Evolutionary conservation across 1,140 invertebrate genomes (phyloP), one percentile per base, ranked within the genome.

Genomic region (Pomacea maculata): DNA sequence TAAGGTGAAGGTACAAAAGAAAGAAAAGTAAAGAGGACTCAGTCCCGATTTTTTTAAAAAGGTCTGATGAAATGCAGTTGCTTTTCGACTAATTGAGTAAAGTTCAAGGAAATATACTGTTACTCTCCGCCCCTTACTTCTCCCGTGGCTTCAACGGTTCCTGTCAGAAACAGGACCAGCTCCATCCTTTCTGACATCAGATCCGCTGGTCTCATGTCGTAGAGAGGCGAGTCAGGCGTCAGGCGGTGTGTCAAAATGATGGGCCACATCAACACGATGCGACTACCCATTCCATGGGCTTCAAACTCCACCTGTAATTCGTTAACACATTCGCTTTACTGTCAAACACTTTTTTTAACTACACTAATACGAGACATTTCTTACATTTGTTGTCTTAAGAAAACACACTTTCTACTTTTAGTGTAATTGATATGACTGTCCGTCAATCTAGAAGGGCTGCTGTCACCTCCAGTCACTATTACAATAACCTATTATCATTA

Each of bases 191-290:
- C 96, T 79, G 95, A 94, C 1, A 96, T 91, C 86, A 99, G 94
- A 86, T 98, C 96, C 1, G 96, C 94, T 0, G 96, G 96, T 0
- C 95, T 95, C 86, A 98, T 94, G 63, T 94, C 93, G 89, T 96
- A 99, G 54, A 99, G 95, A 0, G 98, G 98, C 80, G 95, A 96
- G 52, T 94, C 93, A 72, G 94, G 93, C 83, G 97, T 95, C 85
- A 98, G 97, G 88, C 94, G 95, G 90, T 98, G 97, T 77, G 97
- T 90, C 15, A 93, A 85, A 17, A 91, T 90, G 21, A 96, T 95
- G 0, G 97, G 97, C 97, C 97, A 99, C 81, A 99, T 97, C 86
- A 99, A 96, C 90, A 99, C 97, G 1, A 97, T 96, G 3, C 96
- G 90, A 85, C 95, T 94, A 61, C 94, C 94, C 84, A 95, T 95